Conservation (phyloP, 1,140 invertebrate species). For the Monomorium pharaonis region DNA sequence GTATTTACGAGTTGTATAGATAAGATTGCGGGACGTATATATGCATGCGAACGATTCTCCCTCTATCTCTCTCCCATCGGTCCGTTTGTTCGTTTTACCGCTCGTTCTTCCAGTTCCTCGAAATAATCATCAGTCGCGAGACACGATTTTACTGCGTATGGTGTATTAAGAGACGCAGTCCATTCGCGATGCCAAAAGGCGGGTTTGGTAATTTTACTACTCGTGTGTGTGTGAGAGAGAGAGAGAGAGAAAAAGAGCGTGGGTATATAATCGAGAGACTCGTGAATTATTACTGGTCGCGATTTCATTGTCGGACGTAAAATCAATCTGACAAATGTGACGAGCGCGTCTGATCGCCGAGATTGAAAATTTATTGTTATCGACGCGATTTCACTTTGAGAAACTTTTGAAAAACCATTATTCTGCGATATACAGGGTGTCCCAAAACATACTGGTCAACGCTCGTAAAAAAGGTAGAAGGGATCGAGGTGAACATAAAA, state of each 20-base stretch:
- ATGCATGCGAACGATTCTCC: constrained; percentile 55
- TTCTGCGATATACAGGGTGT: neutral
- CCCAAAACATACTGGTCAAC: too few relatives aligned
- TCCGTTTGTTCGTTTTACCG: neutral
- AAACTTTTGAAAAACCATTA: constrained; percentile 44
- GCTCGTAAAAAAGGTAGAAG: too few relatives aligned
- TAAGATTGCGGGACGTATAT: constrained; percentile 64
- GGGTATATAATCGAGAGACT: neutral
- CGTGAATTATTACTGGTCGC: constrained; percentile 53
- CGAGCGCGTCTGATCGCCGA: neutral
- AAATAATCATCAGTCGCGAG: constrained; percentile 40
- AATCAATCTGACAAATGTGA: constrained; percentile 37
- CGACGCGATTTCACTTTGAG: neutral
- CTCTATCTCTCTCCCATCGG: neutral
- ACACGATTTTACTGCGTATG: constrained; percentile 61
- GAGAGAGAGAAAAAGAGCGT: neutral
- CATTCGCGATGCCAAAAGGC: neutral
- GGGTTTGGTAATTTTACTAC: constrained; percentile 34
- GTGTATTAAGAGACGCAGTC: constrained; percentile 56
- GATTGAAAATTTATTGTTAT: constrained; percentile 40
- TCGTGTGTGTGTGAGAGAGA: neutral
- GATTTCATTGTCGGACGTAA: constrained; percentile 36
- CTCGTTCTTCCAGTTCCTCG: constrained; percentile 28
- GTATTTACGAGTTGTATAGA: constrained; percentile 73
- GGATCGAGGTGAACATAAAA: too few relatives aligned